Evolutionary conservation across 2,888 invertebrate genomes (phyloP).

Genomic region (Pheosia gnoma): DNA sequence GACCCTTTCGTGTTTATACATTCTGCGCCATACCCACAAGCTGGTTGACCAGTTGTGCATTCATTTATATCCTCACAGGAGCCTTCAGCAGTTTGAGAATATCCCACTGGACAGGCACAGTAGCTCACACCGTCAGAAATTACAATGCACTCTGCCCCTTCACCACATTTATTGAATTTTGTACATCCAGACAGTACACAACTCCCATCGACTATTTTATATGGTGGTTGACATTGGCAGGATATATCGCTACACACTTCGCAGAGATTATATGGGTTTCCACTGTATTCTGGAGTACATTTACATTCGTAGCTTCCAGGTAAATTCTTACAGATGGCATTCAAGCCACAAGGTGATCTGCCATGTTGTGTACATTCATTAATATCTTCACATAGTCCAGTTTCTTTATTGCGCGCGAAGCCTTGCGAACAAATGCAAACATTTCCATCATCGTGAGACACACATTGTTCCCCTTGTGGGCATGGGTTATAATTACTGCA

Average conservation of each 20-base stretch:
- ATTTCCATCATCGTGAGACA: constrained; percentile 90
- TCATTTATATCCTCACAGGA: constrained; percentile 94
- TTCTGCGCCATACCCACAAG: constrained; percentile 94
- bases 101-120: constrained; percentile 96
- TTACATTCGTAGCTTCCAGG: constrained; percentile 97
- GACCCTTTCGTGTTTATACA: constrained; percentile 92
- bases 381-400: constrained; percentile 91
- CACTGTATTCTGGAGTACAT: constrained; percentile 94
- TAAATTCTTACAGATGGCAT: constrained; percentile 95
- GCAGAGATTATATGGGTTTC: constrained; percentile 94
- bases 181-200: constrained; percentile 94
- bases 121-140: constrained; percentile 96
- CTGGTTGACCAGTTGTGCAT: constrained; percentile 89
- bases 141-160: constrained; percentile 94
- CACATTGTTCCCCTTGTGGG: constrained; percentile 93
- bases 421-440: constrained; percentile 96
- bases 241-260: constrained; percentile 92
- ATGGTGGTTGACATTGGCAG: constrained; percentile 94
- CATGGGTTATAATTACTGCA: constrained; percentile 92
- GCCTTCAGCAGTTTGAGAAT: constrained; percentile 89
- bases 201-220: constrained; percentile 91
- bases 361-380: constrained; percentile 93
- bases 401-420: constrained; percentile 89
- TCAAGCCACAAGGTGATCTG: constrained; percentile 93
- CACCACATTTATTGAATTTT: constrained; percentile 91